A percentile compares a stretch with the other conserved stretches of the same genome.
Evolutionary conservation across 2,797 vertebrate genomes (phyloP).

Genomic region (Alauda arvensis): DNA sequence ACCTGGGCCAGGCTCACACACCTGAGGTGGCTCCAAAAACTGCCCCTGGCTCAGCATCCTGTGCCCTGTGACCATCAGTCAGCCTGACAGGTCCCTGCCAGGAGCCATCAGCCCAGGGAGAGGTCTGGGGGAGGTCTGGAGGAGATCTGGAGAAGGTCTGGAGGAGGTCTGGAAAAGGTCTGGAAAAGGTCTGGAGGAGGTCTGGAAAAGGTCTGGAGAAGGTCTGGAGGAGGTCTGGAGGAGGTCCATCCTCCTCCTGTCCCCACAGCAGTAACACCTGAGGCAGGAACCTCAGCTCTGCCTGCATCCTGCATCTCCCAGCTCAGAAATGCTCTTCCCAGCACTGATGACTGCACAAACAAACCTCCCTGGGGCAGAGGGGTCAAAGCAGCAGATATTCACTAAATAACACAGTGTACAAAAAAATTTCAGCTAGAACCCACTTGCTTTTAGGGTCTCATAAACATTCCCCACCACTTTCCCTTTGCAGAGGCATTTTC

Average conservation of each 20-base stretch:
- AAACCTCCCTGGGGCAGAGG: background rate
- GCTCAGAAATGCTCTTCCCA: background rate
- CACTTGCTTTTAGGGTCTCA: background rate
- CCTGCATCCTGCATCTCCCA: background rate
- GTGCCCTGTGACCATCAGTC: fast-evolving
- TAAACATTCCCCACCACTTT: background rate
- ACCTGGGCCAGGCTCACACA: background rate
- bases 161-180: background rate
- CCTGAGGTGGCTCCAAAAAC: background rate
- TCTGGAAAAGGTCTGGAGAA: background rate
- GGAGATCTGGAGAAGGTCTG: too few relatives aligned
- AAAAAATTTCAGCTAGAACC: background rate
- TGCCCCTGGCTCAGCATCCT: background rate
- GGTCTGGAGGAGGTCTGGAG: background rate
- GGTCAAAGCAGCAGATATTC: background rate
- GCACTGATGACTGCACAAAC: background rate
- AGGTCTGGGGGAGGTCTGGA: background rate
- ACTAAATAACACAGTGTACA: background rate
- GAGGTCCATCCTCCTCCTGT: background rate
- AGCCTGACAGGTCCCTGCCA: background rate
- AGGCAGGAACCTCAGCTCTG: background rate
- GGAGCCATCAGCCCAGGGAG: background rate
- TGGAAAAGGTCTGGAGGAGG: background rate
- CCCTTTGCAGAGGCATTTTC: slow-evolving; percentile 29
- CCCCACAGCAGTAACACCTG: fast-evolving